Conservation (phyloP, 1,140 invertebrate genomes). For the Aradophagus sp. region DNA sequence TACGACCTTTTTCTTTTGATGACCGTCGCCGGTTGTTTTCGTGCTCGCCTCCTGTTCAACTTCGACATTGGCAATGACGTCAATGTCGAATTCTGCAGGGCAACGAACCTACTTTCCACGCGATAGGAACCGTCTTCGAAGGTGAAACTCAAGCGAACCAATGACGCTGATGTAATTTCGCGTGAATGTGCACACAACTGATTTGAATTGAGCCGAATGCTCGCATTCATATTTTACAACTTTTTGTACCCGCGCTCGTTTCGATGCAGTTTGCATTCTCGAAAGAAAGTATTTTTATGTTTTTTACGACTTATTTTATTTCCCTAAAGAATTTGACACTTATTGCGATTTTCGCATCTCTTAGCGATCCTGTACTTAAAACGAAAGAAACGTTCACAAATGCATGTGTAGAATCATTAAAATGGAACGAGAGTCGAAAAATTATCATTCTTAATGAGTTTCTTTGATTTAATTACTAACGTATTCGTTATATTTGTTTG, state of each 20-base stretch:
- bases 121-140: conserved; percentile 50
- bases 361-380: too few species aligned
- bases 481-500: too few species aligned
- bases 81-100: conserved; percentile 55
- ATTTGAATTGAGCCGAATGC: conserved; percentile 18
- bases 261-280: conserved; percentile 8
- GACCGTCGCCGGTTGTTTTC: conserved; percentile 19
- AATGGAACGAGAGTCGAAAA: too few species aligned
- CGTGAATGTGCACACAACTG: conserved; percentile 36
- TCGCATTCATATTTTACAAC: conserved; percentile 11
- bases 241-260: conserved; percentile 5
- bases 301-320: conserved; percentile 3
- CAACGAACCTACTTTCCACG: conserved; percentile 56
- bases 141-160: conserved; percentile 52
- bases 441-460: too few species aligned
- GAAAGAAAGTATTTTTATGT: conserved; percentile 10
- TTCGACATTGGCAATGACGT: conserved; percentile 56
- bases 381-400: too few species aligned
- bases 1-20: conserved; percentile 14
- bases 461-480: too few species aligned
- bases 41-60: conserved; percentile 42
- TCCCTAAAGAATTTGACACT: too few species aligned
- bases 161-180: conserved; percentile 59
- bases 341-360: too few species aligned
- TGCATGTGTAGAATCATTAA: too few species aligned